A percentile compares a stretch with the other conserved stretches of the same genome.
Evolutionary conservation across 2,113 vertebrate species (phyloP).

Genomic region (Eleginops maclovinus): DNA sequence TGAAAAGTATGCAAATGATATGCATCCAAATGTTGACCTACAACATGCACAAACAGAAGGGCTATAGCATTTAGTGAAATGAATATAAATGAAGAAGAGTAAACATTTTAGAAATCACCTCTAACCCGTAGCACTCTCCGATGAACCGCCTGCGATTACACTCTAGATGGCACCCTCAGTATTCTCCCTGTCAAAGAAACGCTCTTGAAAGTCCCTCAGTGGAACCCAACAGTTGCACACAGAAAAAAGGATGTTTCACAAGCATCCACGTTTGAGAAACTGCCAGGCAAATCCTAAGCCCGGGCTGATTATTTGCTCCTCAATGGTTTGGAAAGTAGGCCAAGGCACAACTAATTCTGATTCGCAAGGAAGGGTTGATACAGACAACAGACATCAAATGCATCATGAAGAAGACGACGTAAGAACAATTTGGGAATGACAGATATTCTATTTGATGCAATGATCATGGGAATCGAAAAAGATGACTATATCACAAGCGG

Average conservation of each 20-base stretch:
- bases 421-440: slow-evolving; percentile 1
- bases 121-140: background rate
- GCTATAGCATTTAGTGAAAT: background rate
- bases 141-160: background rate
- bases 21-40: background rate
- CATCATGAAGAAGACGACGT: slow-evolving; percentile 19
- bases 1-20: background rate
- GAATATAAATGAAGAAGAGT: slow-evolving; percentile 1
- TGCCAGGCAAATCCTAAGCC: slow-evolving; percentile 71
- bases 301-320: slow-evolving; percentile 70
- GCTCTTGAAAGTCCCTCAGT: slow-evolving; percentile 27
- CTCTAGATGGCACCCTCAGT: slow-evolving; percentile 80
- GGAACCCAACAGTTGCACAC: slow-evolving; percentile 43
- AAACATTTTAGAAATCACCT: background rate
- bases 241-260: slow-evolving; percentile 56
- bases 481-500: background rate
- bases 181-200: slow-evolving; percentile 17
- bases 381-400: slow-evolving; percentile 28
- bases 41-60: background rate
- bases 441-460: background rate
- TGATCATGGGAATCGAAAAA: background rate
- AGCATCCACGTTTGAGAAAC: slow-evolving; percentile 64
- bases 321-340: slow-evolving; percentile 74
- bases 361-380: slow-evolving; percentile 52
- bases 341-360: slow-evolving; percentile 55